phyloP scores from a whole-genome alignment of 2,113 vertebrate species.

The Isurus oxyrinchus region DNA sequence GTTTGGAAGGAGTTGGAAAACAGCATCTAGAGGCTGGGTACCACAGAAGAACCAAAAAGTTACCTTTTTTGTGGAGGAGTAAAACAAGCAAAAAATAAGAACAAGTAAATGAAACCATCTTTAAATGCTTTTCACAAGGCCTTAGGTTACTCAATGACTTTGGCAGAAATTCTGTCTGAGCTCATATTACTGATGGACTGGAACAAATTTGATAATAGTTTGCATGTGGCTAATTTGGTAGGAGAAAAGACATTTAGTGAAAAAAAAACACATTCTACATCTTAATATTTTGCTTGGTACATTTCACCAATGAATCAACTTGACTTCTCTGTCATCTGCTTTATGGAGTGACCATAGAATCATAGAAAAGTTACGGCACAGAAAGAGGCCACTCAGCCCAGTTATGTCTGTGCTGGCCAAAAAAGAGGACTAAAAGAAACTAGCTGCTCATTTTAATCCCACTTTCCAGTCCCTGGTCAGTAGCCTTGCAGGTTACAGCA shows the following conservation, averaged over 20 bases:
- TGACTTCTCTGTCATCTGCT: conserved; percentile 16
- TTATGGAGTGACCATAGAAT: background rate
- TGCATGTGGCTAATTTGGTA: conserved; percentile 31
- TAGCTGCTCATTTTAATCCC: no score
- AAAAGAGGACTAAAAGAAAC: no score
- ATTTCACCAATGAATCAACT: background rate
- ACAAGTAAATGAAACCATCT: conserved; percentile 13
- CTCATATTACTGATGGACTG: conserved; percentile 33
- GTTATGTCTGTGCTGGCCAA: no score
- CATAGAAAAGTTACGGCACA: no score
- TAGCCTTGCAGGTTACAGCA: no score
- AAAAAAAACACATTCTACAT: conserved; percentile 18
- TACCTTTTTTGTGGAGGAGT: background rate
- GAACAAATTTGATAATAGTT: conserved; percentile 35
- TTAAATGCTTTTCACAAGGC: conserved; percentile 8
- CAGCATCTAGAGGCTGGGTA: background rate
- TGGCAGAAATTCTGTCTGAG: conserved; percentile 32
- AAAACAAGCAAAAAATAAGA: conserved; percentile 15
- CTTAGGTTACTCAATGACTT: conserved; percentile 3
- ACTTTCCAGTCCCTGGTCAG: no score
- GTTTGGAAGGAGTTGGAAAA: background rate
- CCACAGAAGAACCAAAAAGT: background rate
- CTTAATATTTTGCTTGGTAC: background rate
- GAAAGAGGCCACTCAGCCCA: no score
- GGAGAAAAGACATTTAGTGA: conserved; percentile 22